Percentiles rank a stretch among this genome's conserved stretches.
Evolutionary conservation across 2,113 vertebrate species (phyloP).

Genomic region (Symphodus melops): DNA sequence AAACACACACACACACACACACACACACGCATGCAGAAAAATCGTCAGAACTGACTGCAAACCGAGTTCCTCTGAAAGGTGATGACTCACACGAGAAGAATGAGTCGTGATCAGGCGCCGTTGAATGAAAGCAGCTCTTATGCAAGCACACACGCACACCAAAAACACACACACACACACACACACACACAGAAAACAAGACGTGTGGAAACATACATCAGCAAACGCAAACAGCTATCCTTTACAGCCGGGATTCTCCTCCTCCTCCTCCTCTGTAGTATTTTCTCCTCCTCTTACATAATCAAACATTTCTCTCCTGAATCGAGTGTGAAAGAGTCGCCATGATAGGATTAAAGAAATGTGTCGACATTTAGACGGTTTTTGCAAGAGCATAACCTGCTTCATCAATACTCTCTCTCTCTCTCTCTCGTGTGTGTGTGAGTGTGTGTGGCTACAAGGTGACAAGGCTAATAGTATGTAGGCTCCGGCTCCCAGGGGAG

Average conservation of each 20-base stretch:
- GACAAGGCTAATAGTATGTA: constrained; percentile 57
- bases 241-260: constrained; percentile 25
- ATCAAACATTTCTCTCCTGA: constrained; percentile 24
- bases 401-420: too few relatives aligned
- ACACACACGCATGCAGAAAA: constrained; percentile 17
- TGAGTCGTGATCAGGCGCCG: constrained; percentile 63
- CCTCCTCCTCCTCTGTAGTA: constrained; percentile 1
- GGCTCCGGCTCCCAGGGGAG: constrained; percentile 34
- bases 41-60: constrained; percentile 32
- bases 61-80: constrained; percentile 32
- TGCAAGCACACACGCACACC: constrained; percentile 31
- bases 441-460: constrained; percentile 28
- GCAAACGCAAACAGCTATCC: neutral
- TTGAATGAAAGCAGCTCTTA: constrained; percentile 66
- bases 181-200: neutral
- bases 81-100: constrained; percentile 67
- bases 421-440: constrained; percentile 22
- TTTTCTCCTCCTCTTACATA: constrained; percentile 34
- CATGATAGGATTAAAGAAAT: constrained; percentile 35
- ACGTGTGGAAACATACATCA: constrained; percentile 9
- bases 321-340: constrained; percentile 35
- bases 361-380: neutral
- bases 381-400: neutral
- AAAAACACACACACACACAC: neutral
- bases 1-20: neutral